Conservation (phyloP, 2,113 vertebrate genomes). For the Vireo altiloquus region DNA sequence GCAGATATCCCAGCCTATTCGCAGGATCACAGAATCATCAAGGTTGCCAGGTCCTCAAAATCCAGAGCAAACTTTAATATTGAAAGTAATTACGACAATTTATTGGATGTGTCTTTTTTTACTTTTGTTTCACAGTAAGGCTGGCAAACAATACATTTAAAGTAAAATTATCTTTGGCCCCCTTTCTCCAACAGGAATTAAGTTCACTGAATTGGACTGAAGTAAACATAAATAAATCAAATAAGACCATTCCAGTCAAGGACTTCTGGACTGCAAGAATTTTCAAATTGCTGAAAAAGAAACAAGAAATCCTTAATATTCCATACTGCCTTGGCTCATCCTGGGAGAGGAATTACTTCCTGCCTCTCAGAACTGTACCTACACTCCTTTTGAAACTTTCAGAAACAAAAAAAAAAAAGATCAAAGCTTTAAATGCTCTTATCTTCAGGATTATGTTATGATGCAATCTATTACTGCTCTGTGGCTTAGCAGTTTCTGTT, state of each 20-base stretch:
- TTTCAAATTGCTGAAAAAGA: background rate
- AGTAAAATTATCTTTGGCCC: background rate
- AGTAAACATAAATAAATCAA: background rate
- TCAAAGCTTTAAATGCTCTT: conserved; percentile 12
- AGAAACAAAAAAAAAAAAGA: background rate
- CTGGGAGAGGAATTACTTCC: background rate
- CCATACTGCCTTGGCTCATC: background rate
- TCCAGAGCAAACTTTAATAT: background rate
- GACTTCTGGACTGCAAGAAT: background rate
- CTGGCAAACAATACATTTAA: background rate
- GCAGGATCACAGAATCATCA: background rate
- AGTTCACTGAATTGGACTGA: background rate
- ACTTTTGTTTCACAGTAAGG: background rate
- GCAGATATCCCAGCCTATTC: background rate
- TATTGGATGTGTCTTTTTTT: background rate
- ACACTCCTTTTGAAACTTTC: background rate
- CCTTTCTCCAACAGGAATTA: background rate
- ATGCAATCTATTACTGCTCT: background rate
- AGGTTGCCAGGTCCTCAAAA: background rate
- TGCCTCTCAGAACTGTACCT: background rate
- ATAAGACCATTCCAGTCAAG: background rate
- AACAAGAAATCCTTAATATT: background rate
- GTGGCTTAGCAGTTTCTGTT: background rate
- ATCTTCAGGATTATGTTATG: background rate
- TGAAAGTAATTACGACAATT: background rate